These are phyloP conservation scores for Zosterops hypoxanthus DNA, from an alignment of 2,113 vertebrate species.

Conservation along the genomic window DNA sequence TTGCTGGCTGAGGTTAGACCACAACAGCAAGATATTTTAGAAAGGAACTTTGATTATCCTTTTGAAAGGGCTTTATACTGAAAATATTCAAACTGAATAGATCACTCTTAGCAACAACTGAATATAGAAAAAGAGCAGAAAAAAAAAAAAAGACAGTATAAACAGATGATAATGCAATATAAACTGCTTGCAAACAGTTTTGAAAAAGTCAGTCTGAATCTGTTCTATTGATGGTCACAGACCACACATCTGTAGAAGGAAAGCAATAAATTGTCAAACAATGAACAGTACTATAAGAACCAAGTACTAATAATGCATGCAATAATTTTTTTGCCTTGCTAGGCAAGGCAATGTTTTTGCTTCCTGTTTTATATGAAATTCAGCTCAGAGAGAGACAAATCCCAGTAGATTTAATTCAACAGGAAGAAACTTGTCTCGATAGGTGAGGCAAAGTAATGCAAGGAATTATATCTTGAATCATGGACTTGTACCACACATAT, in stretches of 20 bases:
- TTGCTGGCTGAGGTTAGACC: background rate
- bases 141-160: background rate
- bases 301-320: background rate
- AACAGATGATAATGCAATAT: background rate
- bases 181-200: background rate
- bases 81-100: background rate
- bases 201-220: background rate
- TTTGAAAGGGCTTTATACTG: background rate
- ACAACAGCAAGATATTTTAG: background rate
- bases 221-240: background rate
- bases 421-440: background rate
- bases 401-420: background rate
- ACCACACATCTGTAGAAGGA: background rate
- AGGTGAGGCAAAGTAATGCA: background rate
- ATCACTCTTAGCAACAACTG: background rate
- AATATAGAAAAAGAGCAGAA: background rate
- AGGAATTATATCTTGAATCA: background rate
- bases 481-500: background rate
- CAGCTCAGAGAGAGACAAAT: background rate
- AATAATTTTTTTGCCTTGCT: background rate
- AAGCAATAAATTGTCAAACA: background rate
- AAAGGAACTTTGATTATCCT: background rate
- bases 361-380: background rate
- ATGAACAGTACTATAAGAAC: background rate
- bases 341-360: background rate